Base-by-base conservation (phyloP, 1,140 invertebrate genomes). In the Lordiphosa mommai region DNA sequence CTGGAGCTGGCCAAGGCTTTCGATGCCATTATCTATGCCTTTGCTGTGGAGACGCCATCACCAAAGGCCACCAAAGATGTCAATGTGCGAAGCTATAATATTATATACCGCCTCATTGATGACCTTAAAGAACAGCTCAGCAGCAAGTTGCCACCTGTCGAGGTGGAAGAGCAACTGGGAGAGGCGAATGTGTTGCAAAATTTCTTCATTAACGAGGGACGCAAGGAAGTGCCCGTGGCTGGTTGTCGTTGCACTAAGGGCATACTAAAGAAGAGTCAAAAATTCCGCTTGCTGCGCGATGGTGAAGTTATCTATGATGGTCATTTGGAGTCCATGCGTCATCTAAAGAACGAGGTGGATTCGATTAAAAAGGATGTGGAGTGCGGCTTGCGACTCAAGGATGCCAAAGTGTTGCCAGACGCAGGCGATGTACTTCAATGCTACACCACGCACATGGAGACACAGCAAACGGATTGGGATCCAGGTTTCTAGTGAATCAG, bases 101-200 rank as follows among this genome's bases (percentile, higher is more conserved):
- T 99, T 6, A 98, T 99, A 64, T 99, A 99, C 89, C 94, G 94
- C 72, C 89, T 99, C 33, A 92, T 99, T 6, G 96, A 98, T 86
- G 94, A 97, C 89, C 77, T 99, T 0, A 96, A 96, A 85, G 90
- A 92, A 43, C 93, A 96, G 89, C 92, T 99, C 12, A 94, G 91
- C 68, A 90, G 87, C n/a, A 90, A 91, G 74, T 89, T 99, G 68
- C 96, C 96, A 1, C 61, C 89, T 12, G 79, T 92, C 37, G 91
- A 94, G 55, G 91, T 92, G 12, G 96, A 98, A 89, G 94, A 97
- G 85, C 55, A 94, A 33, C 60, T 96, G 57, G 96, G 97, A 3
- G 94, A 97, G 91, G 97, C 97, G 2, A 93, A 93, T 68, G 94
- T 99, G 9, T 86, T 97, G 17, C 93, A 98, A 88, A 90, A 94